Evolutionary conservation across 2,113 vertebrate species (phyloP).

Genomic region (Tachuris rubrigastra): DNA sequence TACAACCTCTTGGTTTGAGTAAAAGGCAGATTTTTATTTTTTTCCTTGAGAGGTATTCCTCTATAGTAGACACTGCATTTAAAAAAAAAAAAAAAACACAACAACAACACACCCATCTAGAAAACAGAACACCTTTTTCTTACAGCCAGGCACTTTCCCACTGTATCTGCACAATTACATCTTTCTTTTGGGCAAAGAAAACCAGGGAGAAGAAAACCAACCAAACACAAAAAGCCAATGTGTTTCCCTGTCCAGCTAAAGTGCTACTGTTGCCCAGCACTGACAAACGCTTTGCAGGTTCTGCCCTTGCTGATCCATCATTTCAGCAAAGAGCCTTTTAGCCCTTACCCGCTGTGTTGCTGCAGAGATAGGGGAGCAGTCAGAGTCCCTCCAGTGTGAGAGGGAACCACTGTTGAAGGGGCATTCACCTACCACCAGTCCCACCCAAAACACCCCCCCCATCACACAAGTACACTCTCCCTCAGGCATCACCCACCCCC

Average conservation of each 20-base stretch:
- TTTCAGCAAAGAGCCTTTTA: background rate
- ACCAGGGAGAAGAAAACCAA: background rate
- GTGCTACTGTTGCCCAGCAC: background rate
- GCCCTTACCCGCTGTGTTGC: background rate
- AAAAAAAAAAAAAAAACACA: rapidly evolving
- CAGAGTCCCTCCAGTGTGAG: too few species aligned
- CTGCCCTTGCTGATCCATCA: background rate
- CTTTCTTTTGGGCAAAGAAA: background rate
- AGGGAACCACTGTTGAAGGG: background rate
- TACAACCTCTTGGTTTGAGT: background rate
- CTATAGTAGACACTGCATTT: background rate
- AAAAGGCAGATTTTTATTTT: background rate
- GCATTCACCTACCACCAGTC: too few species aligned
- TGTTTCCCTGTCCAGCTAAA: background rate
- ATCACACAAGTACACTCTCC: background rate
- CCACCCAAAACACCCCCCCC: too few species aligned
- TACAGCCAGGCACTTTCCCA: background rate
- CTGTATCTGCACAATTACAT: background rate
- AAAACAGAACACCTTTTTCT: background rate
- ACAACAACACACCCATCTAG: rapidly evolving
- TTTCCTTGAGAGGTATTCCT: background rate
- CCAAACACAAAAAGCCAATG: background rate
- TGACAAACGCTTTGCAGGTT: background rate
- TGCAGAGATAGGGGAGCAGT: background rate
- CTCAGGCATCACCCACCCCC: background rate